phyloP scores from a whole-genome alignment of 2,113 vertebrate genomes.

The Naja naja region DNA sequence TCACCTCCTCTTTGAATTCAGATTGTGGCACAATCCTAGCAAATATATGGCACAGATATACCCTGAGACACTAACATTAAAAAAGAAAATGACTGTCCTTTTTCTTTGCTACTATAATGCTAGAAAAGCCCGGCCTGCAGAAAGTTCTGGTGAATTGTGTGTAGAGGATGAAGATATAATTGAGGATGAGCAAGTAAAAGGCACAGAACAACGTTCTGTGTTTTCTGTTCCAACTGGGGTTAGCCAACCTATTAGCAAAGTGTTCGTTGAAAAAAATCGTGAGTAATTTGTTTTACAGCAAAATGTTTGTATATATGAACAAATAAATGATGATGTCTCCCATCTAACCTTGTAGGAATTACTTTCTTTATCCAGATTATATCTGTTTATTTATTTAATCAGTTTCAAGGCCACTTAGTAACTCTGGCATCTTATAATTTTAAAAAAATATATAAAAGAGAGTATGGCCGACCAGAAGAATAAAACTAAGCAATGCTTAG shows the following conservation, averaged over 20 bases:
- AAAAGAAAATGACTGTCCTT: not conserved
- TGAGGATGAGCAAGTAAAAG: slow-evolving; percentile 69
- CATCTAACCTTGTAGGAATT: not conserved
- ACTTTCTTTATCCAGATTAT: not conserved
- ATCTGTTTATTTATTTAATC: not conserved
- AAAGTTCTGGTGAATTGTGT: slow-evolving; percentile 78
- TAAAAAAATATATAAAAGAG: not conserved
- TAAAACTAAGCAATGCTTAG: not conserved
- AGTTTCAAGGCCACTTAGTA: not conserved
- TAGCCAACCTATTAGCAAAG: slow-evolving; percentile 90
- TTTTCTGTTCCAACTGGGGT: slow-evolving; percentile 81
- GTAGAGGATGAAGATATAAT: slow-evolving; percentile 92
- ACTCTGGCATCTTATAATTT: not conserved
- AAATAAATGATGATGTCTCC: not conserved
- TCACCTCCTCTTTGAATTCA: not conserved
- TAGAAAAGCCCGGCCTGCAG: slow-evolving; percentile 78
- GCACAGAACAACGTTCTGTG: slow-evolving; percentile 76
- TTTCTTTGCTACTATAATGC: not conserved
- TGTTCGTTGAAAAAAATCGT: slow-evolving; percentile 93
- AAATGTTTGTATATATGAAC: not conserved
- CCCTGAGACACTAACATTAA: slow-evolving; percentile 7
- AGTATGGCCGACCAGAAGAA: not conserved
- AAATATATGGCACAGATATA: not conserved
- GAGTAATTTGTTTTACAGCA: slow-evolving; percentile 63
- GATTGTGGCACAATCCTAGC: not conserved